Evolutionary conservation across 2,888 invertebrate genomes (phyloP), one percentile per base, ranked within the genome.

Genomic region (Sesia bembeciformis): DNA sequence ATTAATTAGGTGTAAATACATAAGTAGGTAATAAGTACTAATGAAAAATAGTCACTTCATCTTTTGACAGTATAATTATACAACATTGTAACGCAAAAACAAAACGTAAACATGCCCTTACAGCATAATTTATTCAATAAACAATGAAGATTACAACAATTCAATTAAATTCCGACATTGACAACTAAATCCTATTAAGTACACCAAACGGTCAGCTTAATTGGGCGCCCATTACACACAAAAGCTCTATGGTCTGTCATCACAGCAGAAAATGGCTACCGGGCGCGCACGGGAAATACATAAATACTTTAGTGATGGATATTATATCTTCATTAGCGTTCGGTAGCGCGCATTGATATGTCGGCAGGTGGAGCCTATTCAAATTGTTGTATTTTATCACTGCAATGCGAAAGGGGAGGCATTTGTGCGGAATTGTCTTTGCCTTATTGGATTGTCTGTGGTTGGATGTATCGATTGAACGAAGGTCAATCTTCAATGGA

Each of bases 261-360:
- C 77, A 63, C 84, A 80, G 79, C 77, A 64, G 80, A 84, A 84
- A 81, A 84, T 84, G 79, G 79, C 77, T 65, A 69, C 60, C 63
- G 66, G 61, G 8, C 4, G 77, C 78, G 76, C 72, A 74, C 73
- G 78, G 72, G 82, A 72, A 78, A 81, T 82, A 86, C 86, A 83
- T 85, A 84, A 83, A 81, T 81, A 76, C 74, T 72, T 68, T 23
- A 68, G 71, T 78, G 83, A 80, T 83, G 76, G 86, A 89, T 89
- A 89, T 89, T 89, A 88, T 88, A 88, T 88, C 88, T 89, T 89
- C 88, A 89, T 89, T 89, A 88, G 77, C 79, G 85, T 78, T 73
- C 74, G 65, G 76, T 68, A 71, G 76, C 70, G 63, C 65, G 84
- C 86, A 89, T 89, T 89, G 87, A 88, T 88, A 79, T 76, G 88